Conservation (phyloP, 2,888 invertebrate species). For the Aporophyla lueneburgensis region DNA sequence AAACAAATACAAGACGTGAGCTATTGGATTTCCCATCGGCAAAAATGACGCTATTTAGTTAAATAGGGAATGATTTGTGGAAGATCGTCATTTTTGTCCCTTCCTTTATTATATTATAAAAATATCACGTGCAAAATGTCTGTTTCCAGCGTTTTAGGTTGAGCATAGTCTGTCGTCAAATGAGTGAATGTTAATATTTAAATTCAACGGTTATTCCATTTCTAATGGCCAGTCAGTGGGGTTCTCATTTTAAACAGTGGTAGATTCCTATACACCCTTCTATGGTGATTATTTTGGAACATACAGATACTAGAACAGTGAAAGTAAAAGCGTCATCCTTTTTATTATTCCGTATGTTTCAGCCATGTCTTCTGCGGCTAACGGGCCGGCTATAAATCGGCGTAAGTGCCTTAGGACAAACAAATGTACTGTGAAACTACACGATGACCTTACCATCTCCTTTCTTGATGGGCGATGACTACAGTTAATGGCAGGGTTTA, state of each 20-base stretch:
- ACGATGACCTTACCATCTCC: conserved; percentile 37
- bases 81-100: too few species aligned
- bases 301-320: not conserved
- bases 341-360: conserved; percentile 43
- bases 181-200: not conserved
- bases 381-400: conserved; percentile 71
- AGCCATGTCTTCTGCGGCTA: conserved; percentile 53
- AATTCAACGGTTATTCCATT: not conserved
- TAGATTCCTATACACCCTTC: too few species aligned
- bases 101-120: too few species aligned
- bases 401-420: conserved; percentile 67
- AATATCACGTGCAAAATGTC: too few species aligned
- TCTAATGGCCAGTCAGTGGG: too few species aligned
- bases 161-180: too few species aligned
- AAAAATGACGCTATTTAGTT: too few species aligned
- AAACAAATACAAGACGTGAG: not conserved
- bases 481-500: conserved; percentile 12
- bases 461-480: conserved; percentile 16
- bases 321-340: not conserved
- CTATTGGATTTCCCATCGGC: too few species aligned
- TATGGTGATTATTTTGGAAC: not conserved
- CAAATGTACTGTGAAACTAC: conserved; percentile 73
- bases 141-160: not conserved
- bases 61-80: too few species aligned
- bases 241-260: not conserved